Evolutionary conservation across 2,888 invertebrate species (phyloP).

Genomic region (Piscicola geometra): DNA sequence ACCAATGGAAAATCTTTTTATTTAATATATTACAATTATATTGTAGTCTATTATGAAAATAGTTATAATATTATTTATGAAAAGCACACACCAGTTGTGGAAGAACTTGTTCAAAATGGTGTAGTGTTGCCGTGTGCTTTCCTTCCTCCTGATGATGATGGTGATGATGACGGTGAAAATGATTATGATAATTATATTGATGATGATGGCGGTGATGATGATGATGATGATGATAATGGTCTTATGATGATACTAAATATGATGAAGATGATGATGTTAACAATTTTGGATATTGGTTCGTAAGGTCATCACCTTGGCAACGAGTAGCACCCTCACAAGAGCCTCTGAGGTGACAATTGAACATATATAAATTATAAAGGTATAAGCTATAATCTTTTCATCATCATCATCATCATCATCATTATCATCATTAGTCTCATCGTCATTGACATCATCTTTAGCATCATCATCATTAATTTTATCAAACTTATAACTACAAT

Average conservation of each 20-base stretch:
- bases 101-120: constrained; percentile 2
- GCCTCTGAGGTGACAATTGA: neutral
- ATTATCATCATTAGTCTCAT: no score
- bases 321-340: neutral
- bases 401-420: no score
- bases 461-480: no score
- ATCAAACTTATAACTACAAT: no score
- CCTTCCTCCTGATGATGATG: neutral
- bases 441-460: no score
- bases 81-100: neutral
- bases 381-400: no score
- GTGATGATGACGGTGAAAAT: neutral
- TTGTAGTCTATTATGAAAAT: no score
- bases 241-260: neutral
- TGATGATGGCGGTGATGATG: neutral
- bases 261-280: neutral
- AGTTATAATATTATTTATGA: neutral
- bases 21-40: no score
- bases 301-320: constrained; percentile 3
- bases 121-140: neutral
- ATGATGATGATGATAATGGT: neutral
- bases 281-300: no score
- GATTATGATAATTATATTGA: neutral
- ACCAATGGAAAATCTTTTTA: no score
- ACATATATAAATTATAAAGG: no score